These are phyloP conservation scores for Eurypyga helias DNA, from an alignment of 2,113 vertebrate genomes.

Conservation along the genomic window DNA sequence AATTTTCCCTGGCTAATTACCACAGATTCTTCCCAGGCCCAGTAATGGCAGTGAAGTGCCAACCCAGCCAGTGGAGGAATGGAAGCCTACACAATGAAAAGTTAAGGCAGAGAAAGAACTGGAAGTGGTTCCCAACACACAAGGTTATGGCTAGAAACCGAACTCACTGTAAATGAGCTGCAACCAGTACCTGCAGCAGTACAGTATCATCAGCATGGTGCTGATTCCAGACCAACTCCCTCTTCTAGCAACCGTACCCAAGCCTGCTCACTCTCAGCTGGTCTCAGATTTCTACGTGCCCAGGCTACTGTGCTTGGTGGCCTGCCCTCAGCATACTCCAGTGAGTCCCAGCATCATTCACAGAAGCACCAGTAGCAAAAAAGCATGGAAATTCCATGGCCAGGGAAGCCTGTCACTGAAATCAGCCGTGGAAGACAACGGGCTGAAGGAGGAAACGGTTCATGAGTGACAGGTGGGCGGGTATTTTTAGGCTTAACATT, in stretches of 20 bases:
- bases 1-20: background rate
- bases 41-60: background rate
- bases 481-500: background rate
- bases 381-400: background rate
- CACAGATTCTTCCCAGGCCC: background rate
- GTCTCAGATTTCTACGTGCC: background rate
- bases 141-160: background rate
- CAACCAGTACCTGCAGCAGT: background rate
- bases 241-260: background rate
- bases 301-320: background rate
- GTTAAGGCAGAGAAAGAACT: background rate
- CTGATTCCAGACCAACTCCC: background rate
- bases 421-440: accelerated
- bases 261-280: background rate
- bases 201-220: background rate
- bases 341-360: background rate
- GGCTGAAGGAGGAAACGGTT: background rate
- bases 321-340: background rate
- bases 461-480: background rate
- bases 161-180: background rate
- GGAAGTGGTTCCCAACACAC: background rate
- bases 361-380: background rate
- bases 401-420: background rate
- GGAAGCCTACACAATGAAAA: background rate
- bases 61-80: background rate